These are phyloP conservation scores for Threskiornis aethiopicus DNA, from an alignment of 2,797 vertebrate genomes.

Conservation along the genomic window DNA sequence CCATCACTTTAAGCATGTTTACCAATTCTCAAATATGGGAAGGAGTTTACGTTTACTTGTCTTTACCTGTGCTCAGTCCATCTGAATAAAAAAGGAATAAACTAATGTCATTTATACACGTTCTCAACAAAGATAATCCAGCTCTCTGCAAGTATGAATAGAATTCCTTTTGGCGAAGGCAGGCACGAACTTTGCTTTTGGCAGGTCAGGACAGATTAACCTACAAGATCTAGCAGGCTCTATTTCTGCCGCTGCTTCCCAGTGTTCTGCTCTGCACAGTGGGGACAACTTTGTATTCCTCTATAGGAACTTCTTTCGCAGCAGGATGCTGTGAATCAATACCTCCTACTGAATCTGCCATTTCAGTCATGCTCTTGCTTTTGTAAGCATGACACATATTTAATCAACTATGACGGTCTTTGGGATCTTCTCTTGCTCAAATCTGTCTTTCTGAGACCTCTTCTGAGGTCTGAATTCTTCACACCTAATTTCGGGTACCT, in stretches of 20 bases:
- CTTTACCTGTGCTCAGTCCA: background rate
- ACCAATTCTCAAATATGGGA: background rate
- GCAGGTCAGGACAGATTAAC: background rate
- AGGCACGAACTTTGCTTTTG: background rate
- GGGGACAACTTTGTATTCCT: background rate
- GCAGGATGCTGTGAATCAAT: background rate
- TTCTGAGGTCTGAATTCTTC: background rate
- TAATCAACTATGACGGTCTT: background rate
- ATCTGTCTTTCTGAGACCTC: background rate
- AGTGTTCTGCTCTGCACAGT: background rate
- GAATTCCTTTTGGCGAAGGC: background rate
- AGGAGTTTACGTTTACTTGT: background rate
- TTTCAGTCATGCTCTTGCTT: background rate
- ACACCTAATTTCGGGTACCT: background rate
- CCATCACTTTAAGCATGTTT: background rate
- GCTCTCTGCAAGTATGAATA: background rate
- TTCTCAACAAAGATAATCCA: background rate
- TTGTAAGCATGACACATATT: background rate
- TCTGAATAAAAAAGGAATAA: background rate
- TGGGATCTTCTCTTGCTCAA: background rate
- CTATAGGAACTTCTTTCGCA: background rate
- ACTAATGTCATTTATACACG: background rate
- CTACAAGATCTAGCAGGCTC: background rate
- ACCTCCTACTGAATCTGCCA: background rate
- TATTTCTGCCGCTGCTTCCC: background rate